Base-by-base conservation (phyloP, 2,113 vertebrate genomes). In the Microtus montanus region DNA sequence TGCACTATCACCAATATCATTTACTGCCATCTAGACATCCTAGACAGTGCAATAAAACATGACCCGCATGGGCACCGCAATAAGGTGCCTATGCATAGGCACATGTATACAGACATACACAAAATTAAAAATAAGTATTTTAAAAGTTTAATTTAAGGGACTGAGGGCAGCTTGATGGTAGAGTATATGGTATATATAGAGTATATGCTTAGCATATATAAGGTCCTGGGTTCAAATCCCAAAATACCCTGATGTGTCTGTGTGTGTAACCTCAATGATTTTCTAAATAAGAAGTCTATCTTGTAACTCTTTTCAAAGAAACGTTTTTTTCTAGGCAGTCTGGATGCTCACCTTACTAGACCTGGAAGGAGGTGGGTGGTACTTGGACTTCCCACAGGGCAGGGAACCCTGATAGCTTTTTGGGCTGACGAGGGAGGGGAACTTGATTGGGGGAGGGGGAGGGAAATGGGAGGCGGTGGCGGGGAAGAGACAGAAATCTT, bases 291-390 rank as follows among this genome's bases (percentile, higher is more conserved):
- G 7, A 58, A 70, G 52, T 90, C 33, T 73, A 33, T 52, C 30
- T 89, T 52, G 61, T 61, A 44, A 90, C 12, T 91, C 58, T 66
- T 94, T 89, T 94, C 87, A 70, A 77, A 92, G 61, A 92, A 94
- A 44, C 7, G 52, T 41, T 44, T 52, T 13, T 54, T 41, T 41
- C 41, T 41, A 41, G 41, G 41, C 41, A 41, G 41, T 41, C 41
- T 41, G 41, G 41, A 41, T 41, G 41, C 41, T 41, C 41, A 41
- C 41, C 41, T 41, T 41, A 41, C 41, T 3, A 41, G 41, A 41
- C 41, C 41, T 41, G 41, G 41, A 41, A 41, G 41, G 41, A 41
- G 41, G 41, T 41, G 41, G 41, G 41, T 41, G 41, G 41, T 41
- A 41, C 41, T 41, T 41, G 41, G 41, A 41, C 41, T 41, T 41